These are phyloP conservation scores for Trypoxylus dichotomus DNA, from an alignment of 1,140 invertebrate species.

Conservation along the genomic window DNA sequence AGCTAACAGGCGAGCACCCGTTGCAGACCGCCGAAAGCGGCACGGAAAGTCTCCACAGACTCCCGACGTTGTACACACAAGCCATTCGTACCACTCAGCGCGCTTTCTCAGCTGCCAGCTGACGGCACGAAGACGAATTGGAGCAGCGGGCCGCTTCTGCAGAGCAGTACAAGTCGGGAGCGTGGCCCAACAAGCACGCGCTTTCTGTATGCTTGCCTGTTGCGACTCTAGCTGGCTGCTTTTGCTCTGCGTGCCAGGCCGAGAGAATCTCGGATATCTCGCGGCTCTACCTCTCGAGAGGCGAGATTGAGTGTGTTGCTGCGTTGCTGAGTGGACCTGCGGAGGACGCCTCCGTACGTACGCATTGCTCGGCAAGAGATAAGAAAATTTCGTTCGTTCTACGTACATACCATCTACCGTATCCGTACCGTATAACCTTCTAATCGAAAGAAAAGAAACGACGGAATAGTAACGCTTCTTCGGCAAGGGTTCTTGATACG, in stretches of 20 bases:
- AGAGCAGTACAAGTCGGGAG: background rate
- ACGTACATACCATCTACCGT: background rate
- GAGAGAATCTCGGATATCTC: too few relatives aligned
- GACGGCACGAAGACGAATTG: constrained; percentile 1
- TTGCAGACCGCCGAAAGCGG: background rate
- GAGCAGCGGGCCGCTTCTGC: background rate
- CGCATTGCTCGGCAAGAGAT: background rate
- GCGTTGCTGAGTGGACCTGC: background rate
- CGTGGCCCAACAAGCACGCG: background rate
- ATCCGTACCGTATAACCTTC: too few relatives aligned
- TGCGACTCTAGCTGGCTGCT: background rate
- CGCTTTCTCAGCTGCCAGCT: background rate
- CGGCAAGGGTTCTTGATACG: too few relatives aligned
- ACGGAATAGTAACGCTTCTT: too few relatives aligned
- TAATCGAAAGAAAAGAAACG: too few relatives aligned
- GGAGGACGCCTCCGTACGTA: too few relatives aligned
- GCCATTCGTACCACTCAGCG: background rate
- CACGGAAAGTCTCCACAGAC: background rate
- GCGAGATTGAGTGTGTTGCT: too few relatives aligned
- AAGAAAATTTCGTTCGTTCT: background rate
- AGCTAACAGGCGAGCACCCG: too few relatives aligned
- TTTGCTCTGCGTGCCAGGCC: too few relatives aligned
- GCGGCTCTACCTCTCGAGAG: too few relatives aligned
- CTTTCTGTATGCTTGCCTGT: background rate
- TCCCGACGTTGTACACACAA: too few relatives aligned